These are phyloP conservation scores for Drosophila truncata DNA, from an alignment of 1,140 invertebrate species.

Conservation along the genomic window DNA sequence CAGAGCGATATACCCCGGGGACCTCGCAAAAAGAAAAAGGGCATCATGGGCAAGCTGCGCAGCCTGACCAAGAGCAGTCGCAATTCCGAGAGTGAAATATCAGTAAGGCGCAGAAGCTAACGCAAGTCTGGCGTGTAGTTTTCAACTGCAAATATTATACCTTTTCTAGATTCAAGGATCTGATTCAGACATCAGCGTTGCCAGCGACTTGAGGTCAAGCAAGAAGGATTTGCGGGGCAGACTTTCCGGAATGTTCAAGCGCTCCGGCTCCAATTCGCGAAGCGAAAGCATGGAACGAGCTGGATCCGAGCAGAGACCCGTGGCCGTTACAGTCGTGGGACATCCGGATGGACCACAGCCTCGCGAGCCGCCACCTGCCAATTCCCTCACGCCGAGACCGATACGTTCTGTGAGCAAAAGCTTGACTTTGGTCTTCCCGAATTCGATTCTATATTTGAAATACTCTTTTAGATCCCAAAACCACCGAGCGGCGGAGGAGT, in stretches of 20 bases:
- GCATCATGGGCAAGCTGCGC: slow-evolving; percentile 93
- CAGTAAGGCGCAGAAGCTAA: slow-evolving; percentile 48
- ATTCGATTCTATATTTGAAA: background rate
- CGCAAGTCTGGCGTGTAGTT: background rate
- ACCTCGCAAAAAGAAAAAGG: slow-evolving; percentile 93
- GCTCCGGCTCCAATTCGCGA: slow-evolving; percentile 85
- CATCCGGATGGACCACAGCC: slow-evolving; percentile 78
- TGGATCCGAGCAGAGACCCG: slow-evolving; percentile 70
- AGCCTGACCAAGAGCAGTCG: slow-evolving; percentile 93
- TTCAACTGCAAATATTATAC: background rate
- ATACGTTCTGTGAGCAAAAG: slow-evolving; percentile 72
- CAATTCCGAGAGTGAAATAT: slow-evolving; percentile 85
- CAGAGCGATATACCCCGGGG: slow-evolving; percentile 92
- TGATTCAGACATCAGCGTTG: slow-evolving; percentile 91
- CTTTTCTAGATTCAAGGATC: slow-evolving; percentile 88
- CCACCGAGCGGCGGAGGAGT: slow-evolving; percentile 72
- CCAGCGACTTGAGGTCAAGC: slow-evolving; percentile 87
- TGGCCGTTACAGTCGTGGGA: slow-evolving; percentile 79
- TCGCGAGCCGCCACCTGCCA: slow-evolving; percentile 77
- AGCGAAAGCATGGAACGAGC: slow-evolving; percentile 77
- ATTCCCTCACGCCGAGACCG: slow-evolving; percentile 77
- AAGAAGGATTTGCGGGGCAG: slow-evolving; percentile 92
- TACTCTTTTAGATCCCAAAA: slow-evolving; percentile 72
- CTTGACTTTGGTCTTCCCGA: background rate
- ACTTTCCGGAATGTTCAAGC: slow-evolving; percentile 93